Evolutionary conservation across 1,140 invertebrate genomes (phyloP), one percentile per base, ranked within the genome.

Genomic region (Drosophila arizonae): DNA sequence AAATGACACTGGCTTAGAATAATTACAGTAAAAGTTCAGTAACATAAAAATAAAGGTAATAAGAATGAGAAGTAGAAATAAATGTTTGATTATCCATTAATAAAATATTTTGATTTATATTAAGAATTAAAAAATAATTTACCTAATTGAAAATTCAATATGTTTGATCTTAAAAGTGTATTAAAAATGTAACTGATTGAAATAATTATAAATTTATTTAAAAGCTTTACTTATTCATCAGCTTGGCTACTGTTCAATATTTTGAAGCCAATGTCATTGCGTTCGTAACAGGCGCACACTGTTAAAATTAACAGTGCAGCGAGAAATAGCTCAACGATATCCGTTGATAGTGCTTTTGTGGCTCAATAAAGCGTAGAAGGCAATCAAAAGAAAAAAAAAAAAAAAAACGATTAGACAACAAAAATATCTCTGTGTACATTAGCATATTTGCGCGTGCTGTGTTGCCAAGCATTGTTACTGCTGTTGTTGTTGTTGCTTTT

Each of bases 391-490:
- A 61, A 54, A 60, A 26, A 65, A 48, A 75, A 61, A 54, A 60
- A 26, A 65, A 48, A 75, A 77, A 64, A 50, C 67, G 70, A 81
- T 77, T 75, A 81, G 66, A 73, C 65, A 73, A 73, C 51, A 71
- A 64, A 74, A 73, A 46, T 65, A 50, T 54, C 30, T 28, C 21
- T 73, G 71, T 62, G 45, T 62, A 62, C 61, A 75, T 80, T 76
- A 63, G 61, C 73, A 79, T 81, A 81, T 74, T 65, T 77, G 70
- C 66, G 74, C 66, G 75, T 81, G 79, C 75, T 79, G 58, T 61
- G 71, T 72, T 68, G 77, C 54, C 61, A 69, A 69, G 65, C 57
- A n/a, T 46, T 52, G 41, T 56, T 30, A 24, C 62, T 48, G 46
- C 6, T 56, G 41, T 60, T 46, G 46, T 63, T 45, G 41, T 46